These are phyloP conservation scores for Antheraea mylitta DNA, from an alignment of 1,140 invertebrate species.

Conservation along the genomic window DNA sequence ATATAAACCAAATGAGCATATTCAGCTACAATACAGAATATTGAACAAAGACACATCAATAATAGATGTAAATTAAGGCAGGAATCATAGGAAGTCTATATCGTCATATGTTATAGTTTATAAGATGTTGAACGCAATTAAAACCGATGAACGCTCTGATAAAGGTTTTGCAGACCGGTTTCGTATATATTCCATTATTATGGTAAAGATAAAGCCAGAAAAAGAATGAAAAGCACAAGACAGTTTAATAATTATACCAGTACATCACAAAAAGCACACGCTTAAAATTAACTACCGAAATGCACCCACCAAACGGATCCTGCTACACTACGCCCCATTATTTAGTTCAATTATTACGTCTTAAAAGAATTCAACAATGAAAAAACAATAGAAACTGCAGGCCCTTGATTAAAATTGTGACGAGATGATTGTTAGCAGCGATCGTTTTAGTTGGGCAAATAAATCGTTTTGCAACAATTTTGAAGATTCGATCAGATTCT, in stretches of 20 bases:
- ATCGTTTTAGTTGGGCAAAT: neutral
- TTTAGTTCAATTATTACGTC: constrained; percentile 74
- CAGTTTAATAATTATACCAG: constrained; percentile 2
- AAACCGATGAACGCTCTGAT: no score
- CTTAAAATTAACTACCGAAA: constrained; percentile 11
- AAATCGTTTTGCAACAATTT: neutral
- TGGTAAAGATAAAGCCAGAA: neutral
- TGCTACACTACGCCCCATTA: constrained; percentile 41
- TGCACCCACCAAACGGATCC: constrained; percentile 6
- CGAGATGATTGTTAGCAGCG: constrained; percentile 57
- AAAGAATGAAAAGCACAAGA: neutral
- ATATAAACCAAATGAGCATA: no score
- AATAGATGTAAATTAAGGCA: no score
- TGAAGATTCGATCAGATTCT: neutral
- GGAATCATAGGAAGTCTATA: no score
- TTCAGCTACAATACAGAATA: no score
- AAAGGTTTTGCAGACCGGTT: no score
- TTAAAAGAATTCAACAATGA: constrained; percentile 57
- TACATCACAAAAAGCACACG: constrained; percentile 4
- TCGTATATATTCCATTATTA: no score
- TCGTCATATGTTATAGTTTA: no score
- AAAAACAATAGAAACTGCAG: constrained; percentile 66
- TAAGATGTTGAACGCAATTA: no score
- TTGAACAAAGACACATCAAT: no score
- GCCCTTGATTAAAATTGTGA: constrained; percentile 74